These are phyloP conservation scores for Apaloderma vittatum DNA, from an alignment of 2,113 vertebrate species.

Conservation along the genomic window DNA sequence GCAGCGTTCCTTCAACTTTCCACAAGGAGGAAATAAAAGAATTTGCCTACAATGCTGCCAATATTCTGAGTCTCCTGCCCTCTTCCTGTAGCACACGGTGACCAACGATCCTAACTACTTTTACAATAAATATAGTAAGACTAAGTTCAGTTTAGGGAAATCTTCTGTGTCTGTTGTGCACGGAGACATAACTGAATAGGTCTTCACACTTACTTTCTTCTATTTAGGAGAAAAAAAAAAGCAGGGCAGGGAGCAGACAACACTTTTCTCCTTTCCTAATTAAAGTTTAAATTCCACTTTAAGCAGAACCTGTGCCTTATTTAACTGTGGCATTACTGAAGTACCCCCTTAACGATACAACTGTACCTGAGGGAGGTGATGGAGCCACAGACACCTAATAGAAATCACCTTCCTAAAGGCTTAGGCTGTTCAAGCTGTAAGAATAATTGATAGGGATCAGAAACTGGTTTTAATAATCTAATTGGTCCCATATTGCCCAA, in stretches of 20 bases:
- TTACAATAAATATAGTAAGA: background rate
- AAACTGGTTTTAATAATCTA: conserved; percentile 51
- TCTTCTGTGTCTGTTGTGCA: background rate
- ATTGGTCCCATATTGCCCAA: conserved; percentile 27
- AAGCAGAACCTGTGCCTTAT: background rate
- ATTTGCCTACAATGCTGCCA: background rate
- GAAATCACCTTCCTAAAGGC: conserved; percentile 36
- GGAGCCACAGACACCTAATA: background rate
- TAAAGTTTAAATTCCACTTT: background rate
- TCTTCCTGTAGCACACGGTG: background rate
- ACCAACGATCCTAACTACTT: background rate
- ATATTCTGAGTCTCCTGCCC: background rate
- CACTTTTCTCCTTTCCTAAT: background rate
- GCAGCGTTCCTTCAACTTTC: background rate
- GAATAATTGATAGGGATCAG: conserved; percentile 45
- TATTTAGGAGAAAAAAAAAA: background rate
- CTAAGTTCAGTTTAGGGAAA: background rate
- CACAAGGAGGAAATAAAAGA: too few relatives aligned
- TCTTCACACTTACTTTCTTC: background rate
- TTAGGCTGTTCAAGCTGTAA: background rate
- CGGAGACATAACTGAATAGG: background rate
- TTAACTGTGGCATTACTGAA: background rate
- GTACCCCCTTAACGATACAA: background rate
- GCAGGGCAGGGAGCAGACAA: background rate
- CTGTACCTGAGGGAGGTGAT: background rate